Percentiles rank a stretch among this genome's conserved stretches.
phyloP scores from a whole-genome alignment of 1,140 invertebrate genomes.

The Palaemon carinicauda region DNA sequence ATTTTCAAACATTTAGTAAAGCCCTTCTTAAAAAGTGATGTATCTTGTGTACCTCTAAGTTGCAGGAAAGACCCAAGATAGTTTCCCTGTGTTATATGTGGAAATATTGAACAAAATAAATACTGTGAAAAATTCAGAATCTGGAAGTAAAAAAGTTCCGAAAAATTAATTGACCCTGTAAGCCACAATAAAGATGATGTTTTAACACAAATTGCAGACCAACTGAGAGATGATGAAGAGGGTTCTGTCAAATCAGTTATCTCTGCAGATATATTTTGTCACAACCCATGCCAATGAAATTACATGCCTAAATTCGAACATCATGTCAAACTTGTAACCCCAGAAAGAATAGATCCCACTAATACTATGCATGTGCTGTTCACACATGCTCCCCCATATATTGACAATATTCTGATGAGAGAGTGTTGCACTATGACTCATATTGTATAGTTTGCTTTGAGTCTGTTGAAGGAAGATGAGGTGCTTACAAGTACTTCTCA shows the following conservation, averaged over 20 bases:
- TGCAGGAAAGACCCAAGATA: not conserved
- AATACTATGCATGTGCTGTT: not conserved
- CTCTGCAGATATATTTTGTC: conserved; percentile 12
- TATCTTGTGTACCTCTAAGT: not conserved
- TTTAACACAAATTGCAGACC: not conserved
- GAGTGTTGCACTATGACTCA: conserved; percentile 4
- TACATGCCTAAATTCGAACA: not conserved
- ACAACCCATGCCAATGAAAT: not conserved
- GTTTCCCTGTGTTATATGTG: not conserved
- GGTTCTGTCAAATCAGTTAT: not conserved
- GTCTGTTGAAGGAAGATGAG: not conserved
- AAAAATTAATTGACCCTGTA: not conserved
- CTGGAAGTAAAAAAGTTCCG: not conserved
- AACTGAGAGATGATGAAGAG: too few relatives aligned
- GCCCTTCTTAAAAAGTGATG: not conserved
- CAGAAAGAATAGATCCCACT: not conserved
- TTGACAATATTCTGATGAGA: not conserved
- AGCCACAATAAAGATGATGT: not conserved
- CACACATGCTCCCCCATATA: not conserved
- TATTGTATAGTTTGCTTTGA: not conserved
- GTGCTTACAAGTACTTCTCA: not conserved
- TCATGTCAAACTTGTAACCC: too few relatives aligned
- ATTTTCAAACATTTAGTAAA: not conserved
- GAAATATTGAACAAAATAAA: not conserved
- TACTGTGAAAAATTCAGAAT: not conserved